Evolutionary conservation across 2,888 invertebrate genomes (phyloP), one percentile per base, ranked within the genome.

Genomic region (Caenorhabditis japonica): DNA sequence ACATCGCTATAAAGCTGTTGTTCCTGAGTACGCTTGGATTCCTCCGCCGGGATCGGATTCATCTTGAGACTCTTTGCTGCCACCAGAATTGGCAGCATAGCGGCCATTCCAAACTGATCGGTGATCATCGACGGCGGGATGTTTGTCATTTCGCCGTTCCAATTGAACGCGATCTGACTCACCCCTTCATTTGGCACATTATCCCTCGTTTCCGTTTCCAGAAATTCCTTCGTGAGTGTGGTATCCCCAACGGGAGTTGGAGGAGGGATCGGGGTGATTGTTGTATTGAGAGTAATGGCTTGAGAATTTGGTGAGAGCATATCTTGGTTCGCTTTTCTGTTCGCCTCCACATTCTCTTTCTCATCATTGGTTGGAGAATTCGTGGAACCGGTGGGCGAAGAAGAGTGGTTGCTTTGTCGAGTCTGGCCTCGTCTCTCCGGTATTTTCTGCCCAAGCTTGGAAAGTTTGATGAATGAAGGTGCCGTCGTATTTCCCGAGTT

Each of bases 41-140:
- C 8, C 27, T 68, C 36, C 3, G 30, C 25, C 13, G 21, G 30
- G 4, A 5, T 4, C 39, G 15, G 15, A 13, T 39, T 13, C 7
- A n/a, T 39, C 13, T 39, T 39, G 4, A 15, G 39, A 44, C 44
- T 19, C 30, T 41, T 60, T 27, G 53, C 62, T n/a, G 60, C 46
- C 21, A 47, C 66, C 7, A 64, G 51, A 25, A 72, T 47, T 15
- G 72, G 72, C 5, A 66, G 33, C 53, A 66, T 36, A 0, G 72
- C 72, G 4, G 66, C 72, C 53, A 72, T 53, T 15, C 72, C 72
- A 12, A 55, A 72, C 25, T 59, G 64, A 55, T 72, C 64, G 4
- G 53, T 47, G 1, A 72, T 39, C 72, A 72, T 72, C 8, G 64
- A 30, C 5, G 53, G n/a, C 4, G 72, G 72, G 21, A 72, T 72